Conservation (phyloP, 2,888 invertebrate genomes). For the Drosophila bunnanda region DNA sequence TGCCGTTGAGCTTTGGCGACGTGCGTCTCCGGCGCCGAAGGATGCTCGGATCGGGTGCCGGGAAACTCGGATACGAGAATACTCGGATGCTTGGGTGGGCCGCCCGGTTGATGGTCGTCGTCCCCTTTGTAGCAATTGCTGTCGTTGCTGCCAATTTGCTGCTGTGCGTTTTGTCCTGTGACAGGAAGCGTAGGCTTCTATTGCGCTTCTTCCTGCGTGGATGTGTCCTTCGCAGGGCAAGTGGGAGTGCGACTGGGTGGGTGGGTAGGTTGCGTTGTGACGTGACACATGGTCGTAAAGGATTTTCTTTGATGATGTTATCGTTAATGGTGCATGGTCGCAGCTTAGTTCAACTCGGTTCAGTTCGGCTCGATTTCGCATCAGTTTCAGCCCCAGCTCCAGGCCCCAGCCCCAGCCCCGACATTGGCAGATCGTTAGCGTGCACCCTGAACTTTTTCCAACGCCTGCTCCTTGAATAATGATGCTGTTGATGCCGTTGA, state of each 20-base stretch:
- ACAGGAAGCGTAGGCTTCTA: slow-evolving; percentile 60
- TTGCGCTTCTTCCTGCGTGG: slow-evolving; percentile 26
- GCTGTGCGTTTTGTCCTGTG: slow-evolving; percentile 54
- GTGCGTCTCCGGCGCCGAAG: slow-evolving; percentile 48
- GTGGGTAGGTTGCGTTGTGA: slow-evolving; percentile 34
- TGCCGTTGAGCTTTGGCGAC: slow-evolving; percentile 64
- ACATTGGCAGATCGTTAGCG: slow-evolving; percentile 61
- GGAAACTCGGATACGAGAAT: slow-evolving; percentile 13
- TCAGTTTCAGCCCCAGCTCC: slow-evolving; percentile 41
- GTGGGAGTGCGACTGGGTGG: slow-evolving; percentile 15
- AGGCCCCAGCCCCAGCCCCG: slow-evolving; percentile 6
- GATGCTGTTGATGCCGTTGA: slow-evolving; percentile 47
- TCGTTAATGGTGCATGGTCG: slow-evolving; percentile 73
- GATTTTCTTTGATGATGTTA: slow-evolving; percentile 80
- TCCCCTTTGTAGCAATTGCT: slow-evolving; percentile 73
- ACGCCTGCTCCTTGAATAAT: slow-evolving; percentile 65
- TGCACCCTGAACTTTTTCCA: slow-evolving; percentile 24
- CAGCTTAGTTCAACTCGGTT: slow-evolving; percentile 33
- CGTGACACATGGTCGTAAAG: slow-evolving; percentile 72
- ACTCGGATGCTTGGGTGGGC: slow-evolving; percentile 16
- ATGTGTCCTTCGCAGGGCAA: slow-evolving; percentile 22
- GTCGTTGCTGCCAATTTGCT: slow-evolving; percentile 59
- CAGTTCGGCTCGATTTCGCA: slow-evolving; percentile 28
- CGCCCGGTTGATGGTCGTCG: slow-evolving; percentile 25
- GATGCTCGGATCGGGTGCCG: slow-evolving; percentile 15